These are phyloP conservation scores for Nymphalis io DNA, from an alignment of 1,140 invertebrate species.

Conservation along the genomic window DNA sequence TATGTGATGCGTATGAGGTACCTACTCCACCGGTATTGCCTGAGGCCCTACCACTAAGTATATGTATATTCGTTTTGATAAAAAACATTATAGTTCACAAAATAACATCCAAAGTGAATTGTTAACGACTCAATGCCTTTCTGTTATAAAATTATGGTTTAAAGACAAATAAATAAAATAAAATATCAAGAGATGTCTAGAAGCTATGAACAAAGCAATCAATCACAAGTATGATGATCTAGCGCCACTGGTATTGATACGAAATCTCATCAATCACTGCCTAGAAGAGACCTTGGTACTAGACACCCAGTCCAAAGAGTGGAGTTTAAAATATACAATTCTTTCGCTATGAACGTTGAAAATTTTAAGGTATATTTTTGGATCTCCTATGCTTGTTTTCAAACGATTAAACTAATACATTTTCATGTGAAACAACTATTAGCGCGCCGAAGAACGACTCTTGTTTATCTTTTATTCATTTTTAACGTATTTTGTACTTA, in stretches of 20 bases:
- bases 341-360: not conserved
- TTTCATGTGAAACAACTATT: no score
- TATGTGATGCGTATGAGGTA: no score
- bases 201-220: slow-evolving; percentile 48
- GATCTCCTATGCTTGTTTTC: no score
- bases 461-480: no score
- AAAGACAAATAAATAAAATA: slow-evolving; percentile 18
- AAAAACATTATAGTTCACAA: no score
- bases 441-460: no score
- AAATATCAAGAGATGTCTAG: slow-evolving; percentile 32
- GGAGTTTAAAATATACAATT: not conserved
- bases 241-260: slow-evolving; percentile 53
- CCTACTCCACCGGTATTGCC: no score
- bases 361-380: not conserved
- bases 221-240: slow-evolving; percentile 63
- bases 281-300: slow-evolving; percentile 27
- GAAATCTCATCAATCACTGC: slow-evolving; percentile 60
- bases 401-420: no score
- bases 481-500: no score
- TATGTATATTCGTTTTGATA: no score
- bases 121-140: not conserved
- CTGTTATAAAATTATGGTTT: not conserved
- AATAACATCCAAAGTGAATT: not conserved
- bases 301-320: slow-evolving; percentile 24
- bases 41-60: no score